Evolutionary conservation across 2,888 invertebrate species (phyloP).

Genomic region (Ecliptopera silaceata): DNA sequence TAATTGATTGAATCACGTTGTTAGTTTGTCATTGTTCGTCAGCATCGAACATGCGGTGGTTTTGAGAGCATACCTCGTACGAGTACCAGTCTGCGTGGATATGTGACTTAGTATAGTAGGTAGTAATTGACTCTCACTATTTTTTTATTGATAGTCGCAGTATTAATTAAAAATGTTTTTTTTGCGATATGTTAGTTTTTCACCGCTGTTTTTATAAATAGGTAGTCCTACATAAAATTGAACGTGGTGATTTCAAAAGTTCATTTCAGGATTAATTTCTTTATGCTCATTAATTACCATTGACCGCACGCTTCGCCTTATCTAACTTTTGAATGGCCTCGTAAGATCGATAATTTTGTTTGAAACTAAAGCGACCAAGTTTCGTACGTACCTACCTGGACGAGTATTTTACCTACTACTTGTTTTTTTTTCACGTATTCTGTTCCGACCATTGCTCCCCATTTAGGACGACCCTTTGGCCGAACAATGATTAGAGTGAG

Average conservation of each 20-base stretch:
- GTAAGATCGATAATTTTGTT: slow-evolving; percentile 19
- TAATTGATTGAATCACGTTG: slow-evolving; percentile 9
- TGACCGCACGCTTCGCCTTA: too few relatives aligned
- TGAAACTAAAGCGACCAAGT: slow-evolving; percentile 20
- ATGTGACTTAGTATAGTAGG: too few relatives aligned
- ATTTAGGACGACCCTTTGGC: slow-evolving; percentile 74
- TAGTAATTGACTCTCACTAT: too few relatives aligned
- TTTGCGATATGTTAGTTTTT: too few relatives aligned
- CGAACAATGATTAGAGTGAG: slow-evolving; percentile 75
- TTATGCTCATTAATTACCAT: too few relatives aligned
- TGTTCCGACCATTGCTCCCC: slow-evolving; percentile 70
- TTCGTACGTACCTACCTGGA: slow-evolving; percentile 67
- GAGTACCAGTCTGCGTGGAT: too few relatives aligned
- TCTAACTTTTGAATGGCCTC: slow-evolving; percentile 2
- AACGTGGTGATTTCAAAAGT: too few relatives aligned
- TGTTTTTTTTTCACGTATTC: slow-evolving; percentile 58
- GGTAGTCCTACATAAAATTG: too few relatives aligned
- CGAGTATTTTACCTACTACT: slow-evolving; percentile 55
- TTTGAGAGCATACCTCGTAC: too few relatives aligned
- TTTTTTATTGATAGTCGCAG: too few relatives aligned
- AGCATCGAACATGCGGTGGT: slow-evolving; percentile 5
- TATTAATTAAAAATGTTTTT: too few relatives aligned
- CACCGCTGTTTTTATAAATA: background rate
- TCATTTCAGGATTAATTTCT: too few relatives aligned
- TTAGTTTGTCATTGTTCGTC: slow-evolving; percentile 19